A percentile compares a stretch with the other conserved stretches of the same genome.
phyloP scores from a whole-genome alignment of 1,140 invertebrate genomes.

The Harlomillsia oculata region DNA sequence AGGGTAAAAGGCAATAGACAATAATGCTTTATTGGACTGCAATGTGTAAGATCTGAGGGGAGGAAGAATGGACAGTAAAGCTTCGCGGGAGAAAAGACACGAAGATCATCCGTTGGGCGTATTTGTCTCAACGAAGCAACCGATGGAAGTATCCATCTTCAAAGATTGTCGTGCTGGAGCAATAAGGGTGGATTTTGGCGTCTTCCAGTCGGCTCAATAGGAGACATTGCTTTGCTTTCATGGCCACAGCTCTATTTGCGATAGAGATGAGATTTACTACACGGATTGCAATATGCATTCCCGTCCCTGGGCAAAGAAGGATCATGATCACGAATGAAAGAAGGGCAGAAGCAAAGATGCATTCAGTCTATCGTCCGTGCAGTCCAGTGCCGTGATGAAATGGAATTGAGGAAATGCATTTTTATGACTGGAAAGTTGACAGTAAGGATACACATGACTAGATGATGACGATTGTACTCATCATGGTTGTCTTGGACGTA shows the following conservation, averaged over 20 bases:
- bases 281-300: too few species aligned
- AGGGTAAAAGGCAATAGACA: not conserved
- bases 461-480: too few species aligned
- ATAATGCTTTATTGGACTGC: not conserved
- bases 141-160: too few species aligned
- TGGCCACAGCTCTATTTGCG: constrained; percentile 18
- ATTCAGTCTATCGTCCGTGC: not conserved
- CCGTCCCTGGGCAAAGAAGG: too few species aligned
- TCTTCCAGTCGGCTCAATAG: constrained; percentile 9
- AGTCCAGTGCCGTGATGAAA: constrained; percentile 22
- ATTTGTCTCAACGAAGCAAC: too few species aligned
- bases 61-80: too few species aligned
- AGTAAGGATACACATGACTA: too few species aligned
- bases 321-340: too few species aligned
- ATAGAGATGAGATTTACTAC: constrained; percentile 23
- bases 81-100: too few species aligned
- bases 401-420: constrained; percentile 36
- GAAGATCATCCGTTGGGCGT: too few species aligned
- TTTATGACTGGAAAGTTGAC: constrained; percentile 33
- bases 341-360: too few species aligned
- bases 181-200: constrained; percentile 19
- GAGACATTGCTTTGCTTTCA: constrained; percentile 4
- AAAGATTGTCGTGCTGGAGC: constrained; percentile 3
- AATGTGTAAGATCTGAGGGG: not conserved
- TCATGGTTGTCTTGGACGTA: too few species aligned